These are phyloP conservation scores for Colletes latitarsis DNA, from an alignment of 1,140 invertebrate genomes.

Conservation along the genomic window DNA sequence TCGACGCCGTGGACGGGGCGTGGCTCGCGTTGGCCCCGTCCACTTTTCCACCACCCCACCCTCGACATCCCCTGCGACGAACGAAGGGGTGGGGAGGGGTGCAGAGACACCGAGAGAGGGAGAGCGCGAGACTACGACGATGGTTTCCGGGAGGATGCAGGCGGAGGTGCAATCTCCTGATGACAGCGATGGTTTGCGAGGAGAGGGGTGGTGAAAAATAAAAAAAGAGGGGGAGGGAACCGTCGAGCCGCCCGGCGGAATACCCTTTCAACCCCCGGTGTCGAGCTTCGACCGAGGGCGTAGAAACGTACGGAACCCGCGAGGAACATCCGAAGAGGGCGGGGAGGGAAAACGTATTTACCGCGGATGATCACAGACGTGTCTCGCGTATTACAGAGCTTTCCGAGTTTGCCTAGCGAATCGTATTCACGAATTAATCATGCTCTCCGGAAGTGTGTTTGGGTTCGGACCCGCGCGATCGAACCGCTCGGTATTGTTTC, in stretches of 20 bases:
- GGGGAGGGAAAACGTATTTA: slow-evolving; percentile 57
- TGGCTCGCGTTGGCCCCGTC: slow-evolving; percentile 53
- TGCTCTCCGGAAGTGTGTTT: slow-evolving; percentile 26
- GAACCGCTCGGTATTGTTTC: slow-evolving; percentile 35
- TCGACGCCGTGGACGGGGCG: slow-evolving; percentile 40
- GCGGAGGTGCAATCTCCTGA: slow-evolving; percentile 56
- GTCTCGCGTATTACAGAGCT: slow-evolving; percentile 62
- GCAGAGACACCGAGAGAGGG: background rate
- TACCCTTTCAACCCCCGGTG: slow-evolving; percentile 27
- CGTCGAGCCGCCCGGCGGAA: background rate
- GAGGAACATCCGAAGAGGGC: background rate
- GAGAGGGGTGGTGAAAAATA: background rate
- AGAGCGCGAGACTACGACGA: slow-evolving; percentile 14
- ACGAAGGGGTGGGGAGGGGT: background rate
- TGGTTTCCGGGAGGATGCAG: slow-evolving; percentile 42
- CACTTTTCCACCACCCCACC: slow-evolving; percentile 63
- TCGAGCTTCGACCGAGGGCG: background rate
- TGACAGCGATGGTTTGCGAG: slow-evolving; percentile 31
- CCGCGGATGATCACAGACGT: slow-evolving; percentile 55
- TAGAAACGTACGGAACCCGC: background rate
- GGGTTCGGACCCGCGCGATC: background rate
- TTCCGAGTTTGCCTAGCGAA: slow-evolving; percentile 44
- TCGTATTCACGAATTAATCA: slow-evolving; percentile 51
- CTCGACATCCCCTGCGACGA: slow-evolving; percentile 33
- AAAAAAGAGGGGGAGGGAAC: background rate